These are phyloP conservation scores for Mactromeris polynyma DNA, from an alignment of 2,888 invertebrate species.

Conservation along the genomic window DNA sequence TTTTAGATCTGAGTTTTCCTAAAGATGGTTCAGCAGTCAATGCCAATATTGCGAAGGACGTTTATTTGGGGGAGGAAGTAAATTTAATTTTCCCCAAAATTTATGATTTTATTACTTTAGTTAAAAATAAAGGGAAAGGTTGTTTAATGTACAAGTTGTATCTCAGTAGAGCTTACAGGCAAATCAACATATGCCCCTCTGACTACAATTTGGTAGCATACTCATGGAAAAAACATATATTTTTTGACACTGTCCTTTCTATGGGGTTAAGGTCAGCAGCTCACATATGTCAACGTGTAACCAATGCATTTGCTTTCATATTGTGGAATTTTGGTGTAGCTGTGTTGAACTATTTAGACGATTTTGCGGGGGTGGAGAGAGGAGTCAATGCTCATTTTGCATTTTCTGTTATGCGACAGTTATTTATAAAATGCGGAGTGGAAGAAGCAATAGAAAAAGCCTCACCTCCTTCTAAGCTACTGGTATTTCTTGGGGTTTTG, in stretches of 20 bases:
- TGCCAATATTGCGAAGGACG: neutral
- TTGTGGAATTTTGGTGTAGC: conserved; percentile 4
- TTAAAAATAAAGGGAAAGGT: neutral
- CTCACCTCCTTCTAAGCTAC: neutral
- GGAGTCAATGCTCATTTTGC: neutral
- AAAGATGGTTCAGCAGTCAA: neutral
- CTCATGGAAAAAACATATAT: neutral
- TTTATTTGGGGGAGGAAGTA: conserved; percentile 22
- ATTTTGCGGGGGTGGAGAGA: conserved; percentile 21
- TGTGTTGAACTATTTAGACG: conserved; percentile 19
- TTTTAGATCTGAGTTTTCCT: conserved; percentile 26
- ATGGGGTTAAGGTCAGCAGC: neutral
- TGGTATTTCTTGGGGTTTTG: neutral
- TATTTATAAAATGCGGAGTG: neutral
- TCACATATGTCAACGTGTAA: conserved; percentile 4
- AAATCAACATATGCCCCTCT: conserved; percentile 20
- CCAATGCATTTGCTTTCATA: conserved; percentile 23
- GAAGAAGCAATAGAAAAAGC: conserved; percentile 12
- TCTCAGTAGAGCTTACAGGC: conserved; percentile 22
- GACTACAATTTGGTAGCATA: conserved; percentile 12
- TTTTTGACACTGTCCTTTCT: too few relatives aligned
- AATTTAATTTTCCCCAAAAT: conserved; percentile 6
- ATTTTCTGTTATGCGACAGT: neutral
- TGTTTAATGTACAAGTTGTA: conserved; percentile 10
- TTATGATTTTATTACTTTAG: neutral